A percentile compares a stretch with the other conserved stretches of the same genome.
phyloP scores from a whole-genome alignment of 2,113 vertebrate genomes.

The Myiopsitta monachus region DNA sequence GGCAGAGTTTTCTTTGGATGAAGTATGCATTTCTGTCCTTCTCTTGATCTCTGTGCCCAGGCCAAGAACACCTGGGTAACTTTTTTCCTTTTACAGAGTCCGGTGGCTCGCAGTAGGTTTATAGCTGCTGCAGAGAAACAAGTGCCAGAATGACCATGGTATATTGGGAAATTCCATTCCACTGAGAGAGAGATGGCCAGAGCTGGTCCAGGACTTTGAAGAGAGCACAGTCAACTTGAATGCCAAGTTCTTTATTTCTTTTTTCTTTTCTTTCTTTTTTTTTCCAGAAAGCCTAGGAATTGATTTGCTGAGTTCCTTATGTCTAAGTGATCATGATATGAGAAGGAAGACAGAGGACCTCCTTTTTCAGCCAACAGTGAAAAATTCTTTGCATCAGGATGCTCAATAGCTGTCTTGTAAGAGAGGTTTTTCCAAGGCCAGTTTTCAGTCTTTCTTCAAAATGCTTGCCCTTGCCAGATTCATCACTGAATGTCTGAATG shows the following conservation, averaged over 20 bases:
- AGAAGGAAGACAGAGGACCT: not conserved
- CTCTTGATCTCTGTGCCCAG: not conserved
- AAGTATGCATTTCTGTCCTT: not conserved
- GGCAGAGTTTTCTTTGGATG: slow-evolving; percentile 58
- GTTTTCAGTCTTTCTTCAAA: not conserved
- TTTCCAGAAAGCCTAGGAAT: not conserved
- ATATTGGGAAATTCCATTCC: slow-evolving; percentile 35
- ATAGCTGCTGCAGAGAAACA: slow-evolving; percentile 1
- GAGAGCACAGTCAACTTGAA: not conserved
- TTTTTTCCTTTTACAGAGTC: not conserved
- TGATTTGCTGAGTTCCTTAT: not conserved
- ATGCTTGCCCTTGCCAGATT: not conserved
- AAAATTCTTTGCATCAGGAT: not conserved
- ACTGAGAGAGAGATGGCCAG: slow-evolving; percentile 24
- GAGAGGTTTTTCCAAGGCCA: not conserved
- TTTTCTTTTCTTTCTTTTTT: not conserved
- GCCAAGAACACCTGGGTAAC: not conserved
- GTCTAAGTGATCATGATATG: not conserved
- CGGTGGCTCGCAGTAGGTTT: slow-evolving; percentile 39
- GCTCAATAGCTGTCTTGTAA: not conserved
- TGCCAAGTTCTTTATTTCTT: not conserved
- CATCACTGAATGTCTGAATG: not conserved
- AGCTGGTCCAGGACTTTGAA: slow-evolving; percentile 10
- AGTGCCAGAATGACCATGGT: slow-evolving; percentile 28
- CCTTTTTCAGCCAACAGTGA: not conserved